Percentiles rank a stretch among this genome's conserved stretches.
Conservation (phyloP, 1,140 invertebrate genomes). For the Atta texana region DNA sequence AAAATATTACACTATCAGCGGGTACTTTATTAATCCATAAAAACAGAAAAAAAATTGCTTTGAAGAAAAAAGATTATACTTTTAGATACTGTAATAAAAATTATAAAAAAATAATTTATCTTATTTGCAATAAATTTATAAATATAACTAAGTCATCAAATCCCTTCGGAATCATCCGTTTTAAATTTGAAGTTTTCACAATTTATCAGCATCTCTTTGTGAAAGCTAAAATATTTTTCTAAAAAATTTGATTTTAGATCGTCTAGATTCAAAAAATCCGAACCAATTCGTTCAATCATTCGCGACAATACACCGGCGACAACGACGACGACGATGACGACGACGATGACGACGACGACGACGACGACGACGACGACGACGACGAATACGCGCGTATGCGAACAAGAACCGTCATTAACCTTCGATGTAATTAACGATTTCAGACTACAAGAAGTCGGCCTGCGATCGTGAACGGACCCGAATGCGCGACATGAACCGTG, state of each 20-base stretch:
- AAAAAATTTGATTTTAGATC: constrained; percentile 28
- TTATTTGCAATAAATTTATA: not conserved
- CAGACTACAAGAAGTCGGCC: constrained; percentile 94
- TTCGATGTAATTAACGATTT: constrained; percentile 74
- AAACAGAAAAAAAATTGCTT: not conserved
- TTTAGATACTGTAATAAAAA: not conserved
- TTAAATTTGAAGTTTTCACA: not conserved
- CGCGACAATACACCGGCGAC: constrained; percentile 9
- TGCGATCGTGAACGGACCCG: constrained; percentile 94
- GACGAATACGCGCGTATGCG: not conserved
- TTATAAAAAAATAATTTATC: not conserved
- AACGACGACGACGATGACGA: not conserved
- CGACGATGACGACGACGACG: not conserved
- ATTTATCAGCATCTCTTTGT: not conserved
- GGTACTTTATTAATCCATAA: not conserved
- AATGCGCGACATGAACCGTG: constrained; percentile 96
- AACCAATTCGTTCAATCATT: constrained; percentile 29
- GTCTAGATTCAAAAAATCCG: not conserved
- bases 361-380: not conserved
- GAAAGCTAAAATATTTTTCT: not conserved
- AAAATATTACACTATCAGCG: not conserved
- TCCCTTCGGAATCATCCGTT: not conserved
- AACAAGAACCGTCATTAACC: constrained; percentile 57
- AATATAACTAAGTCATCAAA: not conserved
- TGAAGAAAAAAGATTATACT: not conserved